Percentiles rank a stretch among this genome's conserved stretches.
Evolutionary conservation across 1,140 invertebrate species (phyloP).

Genomic region (Drosophila persimilis): DNA sequence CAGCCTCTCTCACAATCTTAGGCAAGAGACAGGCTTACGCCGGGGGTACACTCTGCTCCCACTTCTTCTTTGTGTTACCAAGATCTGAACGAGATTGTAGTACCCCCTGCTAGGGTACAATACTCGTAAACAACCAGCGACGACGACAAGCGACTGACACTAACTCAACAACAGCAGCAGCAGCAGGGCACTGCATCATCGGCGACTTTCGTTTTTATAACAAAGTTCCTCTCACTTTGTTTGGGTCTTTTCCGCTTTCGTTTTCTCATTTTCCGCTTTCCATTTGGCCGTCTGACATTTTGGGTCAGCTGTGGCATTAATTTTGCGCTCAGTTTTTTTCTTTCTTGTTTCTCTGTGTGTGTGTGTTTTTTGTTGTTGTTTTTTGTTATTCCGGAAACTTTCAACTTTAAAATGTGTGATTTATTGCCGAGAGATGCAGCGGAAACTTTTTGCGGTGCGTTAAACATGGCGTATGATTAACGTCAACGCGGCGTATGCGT

Average conservation of each 20-base stretch:
- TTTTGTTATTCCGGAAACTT: constrained; percentile 9
- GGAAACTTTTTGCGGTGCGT: constrained; percentile 60
- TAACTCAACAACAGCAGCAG: constrained; percentile 41
- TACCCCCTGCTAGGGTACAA: not conserved
- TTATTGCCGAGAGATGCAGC: constrained; percentile 59
- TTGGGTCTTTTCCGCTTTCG: constrained; percentile 51
- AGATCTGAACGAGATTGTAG: too few relatives aligned
- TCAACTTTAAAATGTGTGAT: constrained; percentile 68
- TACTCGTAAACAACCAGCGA: constrained; percentile 17
- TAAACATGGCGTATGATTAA: constrained; percentile 80
- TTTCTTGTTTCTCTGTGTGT: not conserved
- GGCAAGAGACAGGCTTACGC: too few relatives aligned
- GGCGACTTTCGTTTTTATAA: constrained; percentile 60
- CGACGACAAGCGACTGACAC: constrained; percentile 27
- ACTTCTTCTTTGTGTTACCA: too few relatives aligned
- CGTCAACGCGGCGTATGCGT: constrained; percentile 71
- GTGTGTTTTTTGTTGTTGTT: not conserved
- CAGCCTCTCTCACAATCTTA: too few relatives aligned
- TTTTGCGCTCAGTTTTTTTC: constrained; percentile 45
- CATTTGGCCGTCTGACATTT: constrained; percentile 62
- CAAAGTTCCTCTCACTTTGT: constrained; percentile 21
- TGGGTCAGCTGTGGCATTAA: constrained; percentile 77
- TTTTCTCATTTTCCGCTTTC: constrained; percentile 40
- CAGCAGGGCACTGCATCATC: constrained; percentile 35
- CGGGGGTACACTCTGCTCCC: too few relatives aligned